These are phyloP conservation scores for Acridotheres tristis DNA, from an alignment of 2,797 vertebrate genomes.

Conservation along the genomic window DNA sequence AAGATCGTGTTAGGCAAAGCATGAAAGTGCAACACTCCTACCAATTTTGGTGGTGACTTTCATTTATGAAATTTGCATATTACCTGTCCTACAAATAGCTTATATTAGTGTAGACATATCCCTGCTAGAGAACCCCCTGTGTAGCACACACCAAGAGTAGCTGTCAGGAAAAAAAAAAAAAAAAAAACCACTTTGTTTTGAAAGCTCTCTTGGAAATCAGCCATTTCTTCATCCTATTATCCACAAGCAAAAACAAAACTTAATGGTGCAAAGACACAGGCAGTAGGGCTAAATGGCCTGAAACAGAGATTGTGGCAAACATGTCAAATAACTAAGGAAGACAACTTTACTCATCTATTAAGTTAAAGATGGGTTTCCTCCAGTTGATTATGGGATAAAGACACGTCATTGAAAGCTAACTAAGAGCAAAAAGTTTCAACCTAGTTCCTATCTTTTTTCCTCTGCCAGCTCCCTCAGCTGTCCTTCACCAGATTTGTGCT, in stretches of 20 bases:
- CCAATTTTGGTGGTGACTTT: not conserved
- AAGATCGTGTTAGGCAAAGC: not conserved
- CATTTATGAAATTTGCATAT: not conserved
- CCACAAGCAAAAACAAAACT: not conserved
- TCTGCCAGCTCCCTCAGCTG: not conserved
- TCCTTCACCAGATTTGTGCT: not conserved
- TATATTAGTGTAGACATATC: not conserved
- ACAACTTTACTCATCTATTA: not conserved
- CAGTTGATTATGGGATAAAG: not conserved
- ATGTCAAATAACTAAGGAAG: not conserved
- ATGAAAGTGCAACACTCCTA: not conserved
- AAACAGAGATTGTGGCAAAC: not conserved
- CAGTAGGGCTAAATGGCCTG: conserved; percentile 1
- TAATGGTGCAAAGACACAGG: not conserved
- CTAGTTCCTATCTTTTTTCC: not conserved
- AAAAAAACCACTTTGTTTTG: not conserved
- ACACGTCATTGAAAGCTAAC: not conserved
- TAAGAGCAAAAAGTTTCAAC: not conserved
- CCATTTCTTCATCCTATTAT: not conserved
- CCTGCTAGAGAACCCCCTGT: not conserved
- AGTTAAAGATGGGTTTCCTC: not conserved
- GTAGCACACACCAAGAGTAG: not conserved
- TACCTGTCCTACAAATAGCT: not conserved
- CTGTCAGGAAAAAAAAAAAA: not conserved
- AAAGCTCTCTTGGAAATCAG: conserved; percentile 1